Percentiles rank a stretch among this genome's conserved stretches.
Conservation (phyloP, 1,140 invertebrate genomes). For the Portunus trituberculatus region DNA sequence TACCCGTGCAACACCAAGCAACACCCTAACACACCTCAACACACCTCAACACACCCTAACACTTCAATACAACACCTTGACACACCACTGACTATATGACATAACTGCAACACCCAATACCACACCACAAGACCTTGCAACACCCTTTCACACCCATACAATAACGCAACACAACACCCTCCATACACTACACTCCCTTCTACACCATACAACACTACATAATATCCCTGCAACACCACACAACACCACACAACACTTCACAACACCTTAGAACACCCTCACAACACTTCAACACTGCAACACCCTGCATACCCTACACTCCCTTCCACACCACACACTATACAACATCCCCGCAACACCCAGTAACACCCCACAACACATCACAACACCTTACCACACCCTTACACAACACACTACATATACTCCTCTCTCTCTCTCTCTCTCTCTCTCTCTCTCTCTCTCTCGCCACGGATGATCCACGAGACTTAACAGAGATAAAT, state of each 20-base stretch:
- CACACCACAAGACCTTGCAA: background rate
- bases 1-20: background rate
- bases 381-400: background rate
- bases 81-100: no score
- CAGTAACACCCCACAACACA: background rate
- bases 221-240: background rate
- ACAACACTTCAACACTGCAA: no score
- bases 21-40: background rate
- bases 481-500: constrained; percentile 24
- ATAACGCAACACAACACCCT: no score
- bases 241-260: background rate
- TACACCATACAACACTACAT: no score
- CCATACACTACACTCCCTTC: no score
- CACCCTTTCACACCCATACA: background rate
- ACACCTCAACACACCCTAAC: background rate
- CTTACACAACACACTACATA: no score
- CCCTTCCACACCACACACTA: no score
- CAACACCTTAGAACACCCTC: background rate
- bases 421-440: constrained; percentile 41
- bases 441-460: constrained; percentile 49
- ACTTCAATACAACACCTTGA: no score
- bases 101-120: background rate
- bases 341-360: background rate
- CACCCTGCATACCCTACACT: no score
- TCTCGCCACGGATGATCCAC: constrained; percentile 7